phyloP scores from a whole-genome alignment of 92 coral and sea anemone species.

The Hydrozoanthus gracilis region DNA sequence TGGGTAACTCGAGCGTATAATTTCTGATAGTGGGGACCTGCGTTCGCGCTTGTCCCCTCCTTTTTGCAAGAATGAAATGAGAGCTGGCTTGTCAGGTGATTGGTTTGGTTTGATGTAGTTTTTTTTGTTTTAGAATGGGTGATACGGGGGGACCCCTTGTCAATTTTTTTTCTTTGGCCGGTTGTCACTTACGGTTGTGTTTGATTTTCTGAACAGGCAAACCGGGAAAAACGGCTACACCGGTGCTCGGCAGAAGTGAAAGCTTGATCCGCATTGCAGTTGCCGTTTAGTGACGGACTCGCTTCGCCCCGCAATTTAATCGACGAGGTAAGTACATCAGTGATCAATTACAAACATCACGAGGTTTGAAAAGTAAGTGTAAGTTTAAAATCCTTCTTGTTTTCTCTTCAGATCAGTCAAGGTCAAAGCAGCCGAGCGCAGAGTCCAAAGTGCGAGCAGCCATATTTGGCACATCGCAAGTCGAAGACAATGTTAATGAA shows the following conservation, averaged over 20 bases:
- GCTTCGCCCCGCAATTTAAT: neutral
- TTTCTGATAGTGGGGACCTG: conserved; percentile 85
- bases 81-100: too few species aligned
- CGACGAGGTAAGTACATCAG: neutral
- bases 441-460: neutral
- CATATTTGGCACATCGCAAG: conserved; percentile 1
- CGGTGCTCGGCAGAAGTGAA: conserved; percentile 1
- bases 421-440: conserved; percentile 19
- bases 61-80: too few species aligned
- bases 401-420: conserved; percentile 14
- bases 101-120: too few species aligned
- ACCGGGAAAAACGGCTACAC: conserved; percentile 14
- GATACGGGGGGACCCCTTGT: too few species aligned
- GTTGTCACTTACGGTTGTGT: conserved; percentile 20
- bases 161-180: too few species aligned
- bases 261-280: too few species aligned
- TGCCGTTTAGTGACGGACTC: too few species aligned
- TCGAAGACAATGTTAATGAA: conserved; percentile 29
- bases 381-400: conserved; percentile 10
- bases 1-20: conserved; percentile 88
- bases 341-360: neutral
- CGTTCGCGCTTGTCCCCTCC: conserved; percentile 78
- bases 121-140: too few species aligned
- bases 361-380: conserved; percentile 22
- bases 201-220: neutral